Conservation (phyloP, 2,113 vertebrate species). For the Phainopepla nitens region DNA sequence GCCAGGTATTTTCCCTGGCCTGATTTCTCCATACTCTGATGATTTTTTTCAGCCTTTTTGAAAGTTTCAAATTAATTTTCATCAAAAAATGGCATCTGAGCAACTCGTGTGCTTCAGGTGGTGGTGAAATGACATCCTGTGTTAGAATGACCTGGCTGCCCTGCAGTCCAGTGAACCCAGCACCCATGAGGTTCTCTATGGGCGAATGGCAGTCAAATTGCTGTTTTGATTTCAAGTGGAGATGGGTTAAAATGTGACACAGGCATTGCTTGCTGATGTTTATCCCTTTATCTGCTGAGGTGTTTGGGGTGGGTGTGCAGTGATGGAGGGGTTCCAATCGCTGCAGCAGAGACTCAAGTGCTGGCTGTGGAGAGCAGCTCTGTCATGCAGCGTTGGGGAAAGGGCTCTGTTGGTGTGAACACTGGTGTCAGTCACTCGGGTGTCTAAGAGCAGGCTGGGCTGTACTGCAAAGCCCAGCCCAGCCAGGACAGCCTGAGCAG, state of each 20-base stretch:
- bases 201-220: neutral
- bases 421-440: neutral
- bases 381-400: neutral
- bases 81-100: neutral
- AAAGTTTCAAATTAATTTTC: neutral
- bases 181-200: neutral
- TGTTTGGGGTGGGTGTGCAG: neutral
- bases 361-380: neutral
- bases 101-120: rapidly evolving
- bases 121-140: neutral
- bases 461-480: neutral
- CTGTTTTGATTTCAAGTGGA: neutral
- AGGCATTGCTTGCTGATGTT: neutral
- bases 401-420: neutral
- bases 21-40: neutral
- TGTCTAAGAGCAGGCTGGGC: neutral
- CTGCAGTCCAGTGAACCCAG: neutral
- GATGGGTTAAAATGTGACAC: neutral
- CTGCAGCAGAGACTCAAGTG: neutral
- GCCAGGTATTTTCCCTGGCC: neutral
- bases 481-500: neutral
- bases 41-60: neutral
- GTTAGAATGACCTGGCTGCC: neutral
- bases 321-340: neutral
- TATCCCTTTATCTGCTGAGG: neutral